Evolutionary conservation across 1,140 invertebrate genomes (phyloP), one percentile per base, ranked within the genome.

Genomic region (Physella acuta): DNA sequence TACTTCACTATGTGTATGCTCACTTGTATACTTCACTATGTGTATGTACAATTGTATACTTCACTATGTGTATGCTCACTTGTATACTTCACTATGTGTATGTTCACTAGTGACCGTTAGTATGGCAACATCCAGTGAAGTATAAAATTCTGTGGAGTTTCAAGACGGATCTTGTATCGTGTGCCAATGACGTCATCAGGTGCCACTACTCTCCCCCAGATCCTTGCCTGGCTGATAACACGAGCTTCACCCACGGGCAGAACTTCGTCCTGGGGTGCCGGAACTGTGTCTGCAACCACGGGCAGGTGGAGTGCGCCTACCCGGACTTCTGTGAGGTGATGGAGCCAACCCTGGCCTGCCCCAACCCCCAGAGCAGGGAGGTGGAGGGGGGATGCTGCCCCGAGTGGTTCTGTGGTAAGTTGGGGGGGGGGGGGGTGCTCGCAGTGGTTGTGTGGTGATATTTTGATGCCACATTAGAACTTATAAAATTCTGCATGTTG

Each of bases 391-490:
- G 60, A 5, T 72, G 71, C 37, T 72, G 71, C 26, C 71, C 71
- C 1, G 30, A 58, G 30, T 72, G 71, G 71, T 36, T 26, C 8
- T 72, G 71, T 60, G 66, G 71, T 72, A 61, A 34, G 71, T 39
- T 3, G n/a, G n/a, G n/a, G n/a, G n/a, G n/a, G n/a, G n/a, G n/a
- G n/a, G n/a, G n/a, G n/a, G n/a, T n/a, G n/a, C n/a, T n/a, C n/a
- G n/a, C n/a, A n/a, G n/a, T n/a, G n/a, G n/a, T n/a, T n/a, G n/a
- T n/a, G n/a, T n/a, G n/a, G n/a, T n/a, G n/a, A n/a, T n/a, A n/a
- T n/a, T n/a, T n/a, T n/a, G n/a, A n/a, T n/a, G n/a, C n/a, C n/a
- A n/a, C n/a, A n/a, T n/a, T n/a, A n/a, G n/a, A n/a, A n/a, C n/a
- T n/a, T n/a, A n/a, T n/a, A n/a, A n/a, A n/a, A n/a, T n/a, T n/a